Percentiles rank a stretch among this genome's conserved stretches.
Evolutionary conservation across 2,797 vertebrate genomes (phyloP).

Genomic region (Corythornis leucogaster): DNA sequence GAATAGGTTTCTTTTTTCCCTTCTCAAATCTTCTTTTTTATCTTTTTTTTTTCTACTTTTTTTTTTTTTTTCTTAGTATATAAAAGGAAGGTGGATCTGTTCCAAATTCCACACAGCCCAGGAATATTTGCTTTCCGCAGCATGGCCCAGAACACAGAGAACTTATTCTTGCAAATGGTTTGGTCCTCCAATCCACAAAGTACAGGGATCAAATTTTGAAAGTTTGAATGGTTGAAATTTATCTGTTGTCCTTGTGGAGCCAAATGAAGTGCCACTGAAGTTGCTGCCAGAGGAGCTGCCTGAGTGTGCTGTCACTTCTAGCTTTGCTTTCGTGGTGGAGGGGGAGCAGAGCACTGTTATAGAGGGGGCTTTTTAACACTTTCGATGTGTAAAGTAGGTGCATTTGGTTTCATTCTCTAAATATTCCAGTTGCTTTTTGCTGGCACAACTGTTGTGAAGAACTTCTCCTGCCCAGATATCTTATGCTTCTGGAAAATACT

Average conservation of each 20-base stretch:
- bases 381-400: neutral
- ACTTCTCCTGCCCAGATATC: neutral
- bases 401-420: neutral
- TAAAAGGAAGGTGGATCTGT: slow-evolving; percentile 69
- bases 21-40: neutral
- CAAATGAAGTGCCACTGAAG: neutral
- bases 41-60: neutral
- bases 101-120: slow-evolving; percentile 60
- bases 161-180: slow-evolving; percentile 53
- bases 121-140: slow-evolving; percentile 71
- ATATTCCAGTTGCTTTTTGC: neutral
- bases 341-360: neutral
- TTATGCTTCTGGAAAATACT: slow-evolving; percentile 6
- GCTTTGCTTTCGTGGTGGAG: neutral
- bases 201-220: neutral
- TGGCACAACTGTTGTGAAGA: neutral
- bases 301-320: neutral
- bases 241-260: neutral
- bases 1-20: slow-evolving; percentile 36
- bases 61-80: slow-evolving; percentile 5
- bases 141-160: slow-evolving; percentile 25
- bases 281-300: neutral
- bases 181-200: slow-evolving; percentile 42
- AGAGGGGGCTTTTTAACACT: neutral
- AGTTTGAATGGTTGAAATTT: neutral